phyloP scores from a whole-genome alignment of 1,140 invertebrate species.

The Neodiprion pinetum region DNA sequence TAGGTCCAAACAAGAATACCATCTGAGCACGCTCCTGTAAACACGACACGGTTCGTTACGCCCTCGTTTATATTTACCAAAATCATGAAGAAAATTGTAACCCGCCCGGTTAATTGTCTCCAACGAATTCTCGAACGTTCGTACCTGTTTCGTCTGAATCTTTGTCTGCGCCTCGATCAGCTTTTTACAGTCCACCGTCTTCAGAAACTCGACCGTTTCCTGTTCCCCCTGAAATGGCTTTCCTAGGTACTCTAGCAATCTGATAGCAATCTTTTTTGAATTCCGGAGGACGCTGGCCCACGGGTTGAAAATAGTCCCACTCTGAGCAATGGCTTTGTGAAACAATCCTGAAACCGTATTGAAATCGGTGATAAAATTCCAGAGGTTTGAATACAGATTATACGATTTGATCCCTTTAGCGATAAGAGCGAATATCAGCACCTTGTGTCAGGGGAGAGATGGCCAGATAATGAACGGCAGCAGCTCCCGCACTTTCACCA shows the following conservation, averaged over 20 bases:
- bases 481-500: background rate
- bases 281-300: background rate
- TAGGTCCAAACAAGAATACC: background rate
- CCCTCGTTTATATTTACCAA: background rate
- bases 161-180: conserved; percentile 34
- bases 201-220: conserved; percentile 43
- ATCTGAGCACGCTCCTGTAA: background rate
- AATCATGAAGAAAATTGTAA: too few species aligned
- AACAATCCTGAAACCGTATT: conserved; percentile 55
- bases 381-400: too few species aligned
- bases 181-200: conserved; percentile 19
- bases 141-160: conserved; percentile 23
- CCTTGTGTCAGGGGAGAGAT: background rate
- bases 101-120: background rate
- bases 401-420: too few species aligned
- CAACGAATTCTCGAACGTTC: background rate
- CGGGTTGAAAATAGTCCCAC: conserved; percentile 62
- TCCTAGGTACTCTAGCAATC: background rate
- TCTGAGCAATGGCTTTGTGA: conserved; percentile 67
- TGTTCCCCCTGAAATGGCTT: background rate
- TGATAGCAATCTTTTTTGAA: background rate
- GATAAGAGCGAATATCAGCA: background rate
- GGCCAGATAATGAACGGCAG: background rate
- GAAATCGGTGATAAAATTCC: too few species aligned
- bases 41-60: background rate